Base-by-base conservation (phyloP, 2,888 invertebrate genomes). In the Flabesymbios commensalis region DNA sequence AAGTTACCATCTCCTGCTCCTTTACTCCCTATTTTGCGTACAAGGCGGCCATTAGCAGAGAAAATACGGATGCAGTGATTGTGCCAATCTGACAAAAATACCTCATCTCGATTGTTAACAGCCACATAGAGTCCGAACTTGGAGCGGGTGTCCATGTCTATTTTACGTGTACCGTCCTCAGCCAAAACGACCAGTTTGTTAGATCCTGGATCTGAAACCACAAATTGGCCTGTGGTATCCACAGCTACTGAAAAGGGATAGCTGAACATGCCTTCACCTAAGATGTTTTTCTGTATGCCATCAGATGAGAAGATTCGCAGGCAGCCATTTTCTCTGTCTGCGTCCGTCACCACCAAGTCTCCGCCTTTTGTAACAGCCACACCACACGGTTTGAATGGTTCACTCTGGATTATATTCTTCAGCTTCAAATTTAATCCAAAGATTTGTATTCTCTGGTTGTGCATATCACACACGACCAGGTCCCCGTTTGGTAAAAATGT, bases 281-380 rank as follows among this genome's bases (percentile, higher is more conserved):
- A 24, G 2, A 36, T 24, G 14, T 24, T 10, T 22, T 42, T 47
- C n/a, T 19, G 22, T 3, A 29, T 33, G 3, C 63, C 63, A n/a
- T 22, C 42, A 3, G 53, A 41, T 2, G 54, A 51, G 54, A 59
- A 63, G 5, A 63, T 33, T 43, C 59, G 58, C 32, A 63, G 48
- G 33, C 49, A 48, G 32, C 45, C 43, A n/a, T 53, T 39, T 5
- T 32, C 24, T 5, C 26, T 36, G 28, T 31, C 48, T 41, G 51
- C 49, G 49, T 63, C 63, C 2, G 63, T 63, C n/a, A 63, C 63
- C n/a, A 55, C 63, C n/a, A 63, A 43, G 54, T 55, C 32, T 2
- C 59, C 59, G 33, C 55, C 59, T 32, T 41, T 39, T 3, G 53
- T 58, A 17, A 41, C 32, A 14, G 54, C 55, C 24, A 59, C 33